Evolutionary conservation across 2,888 invertebrate genomes (phyloP), one percentile per base, ranked within the genome.

Genomic region (Rotaria magnacalcarata): DNA sequence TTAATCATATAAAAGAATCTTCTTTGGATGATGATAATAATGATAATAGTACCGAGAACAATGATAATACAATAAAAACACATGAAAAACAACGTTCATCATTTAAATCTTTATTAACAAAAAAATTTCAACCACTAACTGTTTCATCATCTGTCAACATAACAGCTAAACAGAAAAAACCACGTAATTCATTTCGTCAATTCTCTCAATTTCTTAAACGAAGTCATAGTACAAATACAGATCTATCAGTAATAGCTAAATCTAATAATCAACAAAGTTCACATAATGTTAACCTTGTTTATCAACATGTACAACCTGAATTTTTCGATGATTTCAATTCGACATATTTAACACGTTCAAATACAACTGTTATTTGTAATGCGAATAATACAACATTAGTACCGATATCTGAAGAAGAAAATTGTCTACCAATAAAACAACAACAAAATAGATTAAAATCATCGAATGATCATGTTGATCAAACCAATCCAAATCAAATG

Each of bases 351-450:
- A 80, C 47, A 80, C 8, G 47, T 41, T 80, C n/a, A 47, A 47
- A 8, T 43, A 47, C 80, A 11, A 80, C 3, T 47, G 4, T 16
- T 11, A 19, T 80, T 47, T 10, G 24, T 47, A 43, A 41, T 14
- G 3, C 47, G 5, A 47, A 10, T 47, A 47, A 1, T 47, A 21
- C 47, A 14, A 10, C 11, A 43, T n/a, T 80, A 47, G 43, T 47
- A n/a, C 80, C 80, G 24, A 80, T 80, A 80, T n/a, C 80, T 16
- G 80, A 80, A 80, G 80, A 80, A 80, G 80, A 80, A 7, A 43
- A 80, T 43, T 24, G 47, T 4, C 2, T 43, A 3, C 27, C 14
- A 67, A 27, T 67, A 34, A 27, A 67, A 34, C n/a, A 67, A 67
- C 34, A 34, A 34, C 43, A 47, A 43, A 80, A 24, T 47, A 24